A percentile compares a stretch with the other conserved stretches of the same genome.
Conservation (phyloP, 2,888 invertebrate species). For the Polydrusus pterygomalis region DNA sequence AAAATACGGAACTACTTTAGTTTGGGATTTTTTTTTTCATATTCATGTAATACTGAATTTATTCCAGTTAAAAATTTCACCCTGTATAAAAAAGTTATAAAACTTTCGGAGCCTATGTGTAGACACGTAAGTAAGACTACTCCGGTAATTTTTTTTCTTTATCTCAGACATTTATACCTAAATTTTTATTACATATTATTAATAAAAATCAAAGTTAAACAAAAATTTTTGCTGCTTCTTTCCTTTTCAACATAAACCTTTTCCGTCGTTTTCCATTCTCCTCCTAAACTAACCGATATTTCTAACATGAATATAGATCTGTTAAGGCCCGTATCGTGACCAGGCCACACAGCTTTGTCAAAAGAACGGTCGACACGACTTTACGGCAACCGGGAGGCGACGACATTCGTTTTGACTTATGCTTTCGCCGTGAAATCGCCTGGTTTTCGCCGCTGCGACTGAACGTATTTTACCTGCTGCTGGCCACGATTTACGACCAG, state of each 20-base stretch:
- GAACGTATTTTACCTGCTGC: constrained; percentile 50
- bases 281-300: background rate
- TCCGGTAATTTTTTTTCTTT: no score
- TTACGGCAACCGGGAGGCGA: constrained; percentile 44
- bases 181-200: no score
- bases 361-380: constrained; percentile 35
- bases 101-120: no score
- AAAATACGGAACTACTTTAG: no score
- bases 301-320: background rate
- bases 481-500: constrained; percentile 46
- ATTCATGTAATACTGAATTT: no score
- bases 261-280: background rate
- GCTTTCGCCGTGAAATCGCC: constrained; percentile 46
- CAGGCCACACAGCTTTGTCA: constrained; percentile 36
- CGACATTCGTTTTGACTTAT: constrained; percentile 50
- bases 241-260: background rate
- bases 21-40: no score
- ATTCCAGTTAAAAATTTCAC: no score
- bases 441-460: constrained; percentile 43
- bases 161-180: no score
- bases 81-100: no score
- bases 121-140: no score
- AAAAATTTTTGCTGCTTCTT: background rate
- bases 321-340: constrained; percentile 22
- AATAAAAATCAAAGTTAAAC: no score